Conservation (phyloP, 2,113 vertebrate genomes). For the Pelobates fuscus region DNA sequence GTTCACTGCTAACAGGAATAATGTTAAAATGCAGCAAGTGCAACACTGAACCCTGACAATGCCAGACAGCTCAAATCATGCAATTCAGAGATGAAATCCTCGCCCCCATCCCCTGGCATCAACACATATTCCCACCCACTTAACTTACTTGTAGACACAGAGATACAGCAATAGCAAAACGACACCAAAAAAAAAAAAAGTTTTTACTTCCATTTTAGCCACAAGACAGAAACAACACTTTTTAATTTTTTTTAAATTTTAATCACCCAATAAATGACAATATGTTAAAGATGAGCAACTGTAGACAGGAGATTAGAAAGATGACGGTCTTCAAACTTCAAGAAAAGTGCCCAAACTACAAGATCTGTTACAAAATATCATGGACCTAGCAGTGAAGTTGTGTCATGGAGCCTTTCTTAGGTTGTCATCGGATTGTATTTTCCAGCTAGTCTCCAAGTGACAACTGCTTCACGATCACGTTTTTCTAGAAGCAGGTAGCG, state of each 20-base stretch:
- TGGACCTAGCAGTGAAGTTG: neutral
- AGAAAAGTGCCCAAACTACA: slow-evolving; percentile 20
- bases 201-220: neutral
- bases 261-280: too few relatives aligned
- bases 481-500: slow-evolving; percentile 22
- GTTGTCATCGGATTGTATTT: slow-evolving; percentile 12
- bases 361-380: neutral
- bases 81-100: neutral
- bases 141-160: neutral
- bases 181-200: neutral
- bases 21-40: neutral
- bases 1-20: too few relatives aligned
- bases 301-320: neutral
- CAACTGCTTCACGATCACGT: slow-evolving; percentile 2
- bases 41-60: neutral
- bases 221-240: slow-evolving; percentile 17
- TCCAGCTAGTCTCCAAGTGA: slow-evolving; percentile 12
- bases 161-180: neutral
- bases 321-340: slow-evolving; percentile 2
- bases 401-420: neutral
- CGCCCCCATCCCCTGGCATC: neutral
- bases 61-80: neutral
- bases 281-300: neutral
- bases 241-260: too few relatives aligned
- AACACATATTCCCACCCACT: neutral